These are phyloP conservation scores for Eupristina koningsbergeri DNA, from an alignment of 1,140 invertebrate genomes.

Conservation along the genomic window DNA sequence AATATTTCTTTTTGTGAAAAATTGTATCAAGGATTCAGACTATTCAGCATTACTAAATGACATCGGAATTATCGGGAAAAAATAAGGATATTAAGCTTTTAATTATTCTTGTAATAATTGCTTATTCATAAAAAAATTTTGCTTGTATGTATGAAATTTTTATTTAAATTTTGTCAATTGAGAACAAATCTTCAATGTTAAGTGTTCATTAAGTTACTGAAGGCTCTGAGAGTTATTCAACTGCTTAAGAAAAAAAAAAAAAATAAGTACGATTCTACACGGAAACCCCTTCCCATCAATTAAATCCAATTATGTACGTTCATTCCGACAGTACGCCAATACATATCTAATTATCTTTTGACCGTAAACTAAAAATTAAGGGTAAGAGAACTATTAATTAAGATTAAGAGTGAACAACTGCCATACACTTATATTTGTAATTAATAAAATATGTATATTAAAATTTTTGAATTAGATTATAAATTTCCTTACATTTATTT, in stretches of 20 bases:
- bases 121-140: not conserved
- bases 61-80: too few species aligned
- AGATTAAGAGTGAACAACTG: not conserved
- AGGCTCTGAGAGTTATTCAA: not conserved
- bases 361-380: constrained; percentile 67
- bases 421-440: not conserved
- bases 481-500: too few species aligned
- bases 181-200: not conserved
- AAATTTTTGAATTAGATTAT: too few species aligned
- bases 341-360: constrained; percentile 70
- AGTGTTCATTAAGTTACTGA: not conserved
- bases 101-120: not conserved
- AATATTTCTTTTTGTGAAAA: too few species aligned
- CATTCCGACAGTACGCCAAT: constrained; percentile 66
- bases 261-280: constrained; percentile 55
- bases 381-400: constrained; percentile 57
- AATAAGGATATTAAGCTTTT: not conserved
- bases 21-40: too few species aligned
- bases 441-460: not conserved
- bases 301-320: constrained; percentile 68
- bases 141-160: not conserved
- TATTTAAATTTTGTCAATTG: not conserved
- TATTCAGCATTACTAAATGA: too few species aligned
- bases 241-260: not conserved
- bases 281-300: constrained; percentile 62